Conservation (phyloP, 2,797 vertebrate species). For the Scolopax rusticola region DNA sequence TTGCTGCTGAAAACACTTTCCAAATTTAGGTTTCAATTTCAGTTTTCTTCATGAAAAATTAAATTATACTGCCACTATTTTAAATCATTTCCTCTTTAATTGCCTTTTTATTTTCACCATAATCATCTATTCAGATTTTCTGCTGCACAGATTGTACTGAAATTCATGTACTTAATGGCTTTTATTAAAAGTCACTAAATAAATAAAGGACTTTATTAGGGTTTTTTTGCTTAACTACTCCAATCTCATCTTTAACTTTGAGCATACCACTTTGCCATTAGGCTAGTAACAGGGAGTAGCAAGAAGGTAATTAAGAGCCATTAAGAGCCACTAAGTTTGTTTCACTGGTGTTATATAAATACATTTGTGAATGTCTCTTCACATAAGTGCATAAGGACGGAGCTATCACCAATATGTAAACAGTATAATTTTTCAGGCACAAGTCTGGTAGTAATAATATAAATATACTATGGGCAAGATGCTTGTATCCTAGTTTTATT, state of each 20-base stretch:
- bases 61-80: conserved; percentile 7
- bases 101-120: conserved; percentile 22
- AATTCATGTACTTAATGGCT: not conserved
- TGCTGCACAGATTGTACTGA: not conserved
- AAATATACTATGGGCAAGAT: not conserved
- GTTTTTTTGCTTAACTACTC: not conserved
- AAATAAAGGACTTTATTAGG: not conserved
- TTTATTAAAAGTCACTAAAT: conserved; percentile 5
- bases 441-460: not conserved
- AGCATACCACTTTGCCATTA: not conserved
- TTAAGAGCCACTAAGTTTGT: not conserved
- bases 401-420: not conserved
- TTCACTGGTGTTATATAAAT: not conserved
- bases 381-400: fast-evolving
- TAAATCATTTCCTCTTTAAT: conserved; percentile 6
- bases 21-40: conserved; percentile 5
- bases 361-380: not conserved
- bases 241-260: not conserved
- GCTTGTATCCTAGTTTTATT: not conserved
- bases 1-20: not conserved
- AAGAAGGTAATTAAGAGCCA: not conserved
- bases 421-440: not conserved
- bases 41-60: not conserved
- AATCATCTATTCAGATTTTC: not conserved
- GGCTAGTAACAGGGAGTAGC: not conserved